Conservation (phyloP, 2,888 invertebrate species). For the Dimorphilus gyrociliatus region DNA sequence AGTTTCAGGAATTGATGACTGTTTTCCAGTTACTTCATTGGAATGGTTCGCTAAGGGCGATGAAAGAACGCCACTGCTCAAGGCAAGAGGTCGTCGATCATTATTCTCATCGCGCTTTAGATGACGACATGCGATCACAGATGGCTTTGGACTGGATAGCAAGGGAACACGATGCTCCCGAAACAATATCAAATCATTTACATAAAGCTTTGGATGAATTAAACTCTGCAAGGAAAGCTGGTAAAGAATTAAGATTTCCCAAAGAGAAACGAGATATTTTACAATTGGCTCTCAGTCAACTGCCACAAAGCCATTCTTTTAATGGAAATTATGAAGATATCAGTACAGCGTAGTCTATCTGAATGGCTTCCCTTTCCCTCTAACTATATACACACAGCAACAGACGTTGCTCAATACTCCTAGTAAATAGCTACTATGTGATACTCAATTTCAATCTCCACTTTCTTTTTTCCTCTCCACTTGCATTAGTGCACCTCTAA, state of each 20-base stretch:
- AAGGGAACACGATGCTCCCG: conserved; percentile 47
- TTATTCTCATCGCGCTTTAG: conserved; percentile 74
- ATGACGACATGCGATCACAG: conserved; percentile 78
- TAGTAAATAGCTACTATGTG: no score
- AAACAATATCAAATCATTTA: conserved; percentile 62
- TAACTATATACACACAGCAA: no score
- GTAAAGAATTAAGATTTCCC: conserved; percentile 74
- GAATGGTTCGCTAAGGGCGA: conserved; percentile 88
- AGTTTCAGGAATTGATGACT: conserved; percentile 93
- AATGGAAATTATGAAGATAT: no score
- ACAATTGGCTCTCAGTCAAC: conserved; percentile 71
- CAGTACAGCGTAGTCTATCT: no score
- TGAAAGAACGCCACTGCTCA: conserved; percentile 84
- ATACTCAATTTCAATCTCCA: no score
- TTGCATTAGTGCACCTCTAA: no score
- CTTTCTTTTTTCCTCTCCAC: no score
- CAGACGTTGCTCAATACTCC: no score
- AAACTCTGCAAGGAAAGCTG: conserved; percentile 65
- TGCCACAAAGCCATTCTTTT: no score
- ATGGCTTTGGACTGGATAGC: conserved; percentile 93
- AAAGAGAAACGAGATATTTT: conserved; percentile 89
- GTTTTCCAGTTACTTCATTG: conserved; percentile 86
- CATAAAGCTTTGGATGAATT: conserved; percentile 69
- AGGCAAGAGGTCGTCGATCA: conserved; percentile 74
- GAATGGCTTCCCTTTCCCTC: no score